A percentile compares a stretch with the other conserved stretches of the same genome.
Conservation (phyloP, 1,140 invertebrate genomes). For the Zaprionus ghesquierei region DNA sequence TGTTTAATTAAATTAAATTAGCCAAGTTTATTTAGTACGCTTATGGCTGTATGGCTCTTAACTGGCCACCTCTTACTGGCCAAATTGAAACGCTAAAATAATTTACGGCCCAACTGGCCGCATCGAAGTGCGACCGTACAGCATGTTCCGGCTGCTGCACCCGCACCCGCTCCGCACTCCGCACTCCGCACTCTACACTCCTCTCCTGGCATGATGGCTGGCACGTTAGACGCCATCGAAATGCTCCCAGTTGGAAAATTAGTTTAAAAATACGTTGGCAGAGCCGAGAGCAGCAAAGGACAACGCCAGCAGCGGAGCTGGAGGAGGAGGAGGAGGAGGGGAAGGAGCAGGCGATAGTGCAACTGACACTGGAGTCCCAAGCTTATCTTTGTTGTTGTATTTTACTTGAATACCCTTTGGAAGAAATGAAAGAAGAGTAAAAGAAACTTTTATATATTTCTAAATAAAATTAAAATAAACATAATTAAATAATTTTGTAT, state of each 20-base stretch:
- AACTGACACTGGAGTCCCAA: neutral
- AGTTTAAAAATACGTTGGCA: conserved; percentile 74
- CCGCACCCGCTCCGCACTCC: no score
- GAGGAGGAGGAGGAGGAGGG: neutral
- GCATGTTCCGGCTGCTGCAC: neutral
- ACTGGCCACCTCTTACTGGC: conserved; percentile 53
- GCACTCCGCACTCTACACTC: no score
- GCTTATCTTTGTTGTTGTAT: neutral
- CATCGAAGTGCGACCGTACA: conserved; percentile 7
- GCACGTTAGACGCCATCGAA: conserved; percentile 63
- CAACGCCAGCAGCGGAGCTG: neutral
- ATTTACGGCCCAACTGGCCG: conserved; percentile 66
- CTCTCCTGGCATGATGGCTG: conserved; percentile 35
- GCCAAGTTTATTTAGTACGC: conserved; percentile 45
- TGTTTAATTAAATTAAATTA: conserved; percentile 49
- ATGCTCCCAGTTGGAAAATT: conserved; percentile 79
- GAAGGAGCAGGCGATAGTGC: neutral
- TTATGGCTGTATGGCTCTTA: neutral
- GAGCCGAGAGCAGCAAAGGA: conserved; percentile 12
- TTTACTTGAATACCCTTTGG: neutral
- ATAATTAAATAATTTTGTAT: no score
- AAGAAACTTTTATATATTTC: no score
- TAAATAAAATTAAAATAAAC: neutral
- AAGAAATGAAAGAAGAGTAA: no score
- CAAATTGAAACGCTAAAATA: conserved; percentile 78